These are phyloP conservation scores for Prochilodus magdalenae DNA, from an alignment of 2,113 vertebrate species.

Conservation along the genomic window DNA sequence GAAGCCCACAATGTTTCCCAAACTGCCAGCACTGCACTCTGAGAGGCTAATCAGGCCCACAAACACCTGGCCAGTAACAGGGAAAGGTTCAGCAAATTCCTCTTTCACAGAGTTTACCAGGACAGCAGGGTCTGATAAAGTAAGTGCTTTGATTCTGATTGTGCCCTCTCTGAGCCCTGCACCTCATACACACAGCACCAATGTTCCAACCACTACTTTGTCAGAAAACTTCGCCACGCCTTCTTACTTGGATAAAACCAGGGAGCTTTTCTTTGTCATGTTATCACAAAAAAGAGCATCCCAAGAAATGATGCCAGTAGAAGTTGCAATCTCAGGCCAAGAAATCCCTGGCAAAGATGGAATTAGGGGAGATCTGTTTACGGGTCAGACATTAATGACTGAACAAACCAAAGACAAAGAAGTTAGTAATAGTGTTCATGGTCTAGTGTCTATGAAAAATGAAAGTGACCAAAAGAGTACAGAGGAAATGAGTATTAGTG, in stretches of 20 bases:
- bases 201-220: not conserved
- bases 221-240: not conserved
- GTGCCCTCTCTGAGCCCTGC: not conserved
- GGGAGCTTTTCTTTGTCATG: not conserved
- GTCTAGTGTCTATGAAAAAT: not conserved
- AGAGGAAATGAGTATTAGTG: not conserved
- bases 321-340: not conserved
- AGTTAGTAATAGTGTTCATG: not conserved
- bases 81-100: not conserved
- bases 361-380: not conserved
- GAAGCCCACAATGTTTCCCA: slow-evolving; percentile 7
- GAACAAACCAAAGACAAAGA: not conserved
- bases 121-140: not conserved
- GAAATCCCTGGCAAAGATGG: not conserved
- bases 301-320: not conserved
- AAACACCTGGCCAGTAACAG: not conserved
- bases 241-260: not conserved
- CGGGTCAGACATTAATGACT: not conserved
- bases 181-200: not conserved
- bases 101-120: not conserved
- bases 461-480: not conserved
- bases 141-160: not conserved
- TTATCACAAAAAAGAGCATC: not conserved
- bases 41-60: not conserved
- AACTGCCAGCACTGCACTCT: not conserved